Conservation (phyloP, 2,113 vertebrate species). For the Lipotes vexillifer region DNA sequence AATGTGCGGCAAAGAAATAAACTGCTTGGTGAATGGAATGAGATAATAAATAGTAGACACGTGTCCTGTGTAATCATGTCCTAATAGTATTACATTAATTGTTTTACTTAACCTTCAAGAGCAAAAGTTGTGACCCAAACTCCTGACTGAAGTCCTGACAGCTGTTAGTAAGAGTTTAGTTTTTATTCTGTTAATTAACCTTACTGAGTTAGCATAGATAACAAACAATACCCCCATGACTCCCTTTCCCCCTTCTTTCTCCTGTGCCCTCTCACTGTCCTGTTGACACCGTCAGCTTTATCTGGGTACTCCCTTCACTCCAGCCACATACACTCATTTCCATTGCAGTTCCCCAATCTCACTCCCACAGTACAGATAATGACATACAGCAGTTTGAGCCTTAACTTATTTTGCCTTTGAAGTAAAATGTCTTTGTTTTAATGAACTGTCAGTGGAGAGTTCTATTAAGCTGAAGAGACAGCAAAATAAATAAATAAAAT, state of each 20-base stretch:
- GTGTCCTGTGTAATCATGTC: background rate
- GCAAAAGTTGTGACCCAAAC: background rate
- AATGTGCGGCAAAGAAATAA: background rate
- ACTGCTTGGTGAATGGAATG: background rate
- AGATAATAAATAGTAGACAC: background rate
- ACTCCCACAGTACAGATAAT: background rate
- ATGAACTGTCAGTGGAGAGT: background rate
- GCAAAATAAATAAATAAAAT: background rate
- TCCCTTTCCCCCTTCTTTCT: background rate
- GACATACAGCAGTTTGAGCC: background rate
- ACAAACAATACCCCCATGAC: background rate
- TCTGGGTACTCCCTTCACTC: background rate
- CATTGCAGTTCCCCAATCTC: background rate
- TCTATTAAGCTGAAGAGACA: background rate
- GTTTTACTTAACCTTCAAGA: background rate
- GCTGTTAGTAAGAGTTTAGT: background rate
- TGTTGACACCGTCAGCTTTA: background rate
- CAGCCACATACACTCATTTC: background rate
- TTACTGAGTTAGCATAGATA: background rate
- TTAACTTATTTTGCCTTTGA: slow-evolving; percentile 10
- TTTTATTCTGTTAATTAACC: background rate
- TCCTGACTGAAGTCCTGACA: background rate
- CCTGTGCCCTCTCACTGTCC: background rate
- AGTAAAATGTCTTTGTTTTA: slow-evolving; percentile 25
- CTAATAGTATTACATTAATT: background rate